Evolutionary conservation across 2,113 vertebrate genomes (phyloP).

Genomic region (Polyodon spathula): DNA sequence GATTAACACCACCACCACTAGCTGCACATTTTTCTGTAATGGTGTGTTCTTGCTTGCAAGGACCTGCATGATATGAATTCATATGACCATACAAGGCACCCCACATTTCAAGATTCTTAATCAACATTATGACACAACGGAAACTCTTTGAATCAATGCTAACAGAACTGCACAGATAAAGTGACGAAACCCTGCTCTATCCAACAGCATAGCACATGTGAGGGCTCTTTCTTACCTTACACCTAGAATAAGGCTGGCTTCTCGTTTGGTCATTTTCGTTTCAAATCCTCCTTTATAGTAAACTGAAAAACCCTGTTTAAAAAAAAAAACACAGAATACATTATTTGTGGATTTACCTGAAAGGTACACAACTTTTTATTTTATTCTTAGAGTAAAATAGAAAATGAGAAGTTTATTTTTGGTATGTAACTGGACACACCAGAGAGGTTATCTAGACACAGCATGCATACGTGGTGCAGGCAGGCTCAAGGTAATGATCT

Average conservation of each 20-base stretch:
- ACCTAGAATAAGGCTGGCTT: constrained; percentile 86
- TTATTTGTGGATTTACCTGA: background rate
- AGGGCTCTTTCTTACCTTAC: constrained; percentile 65
- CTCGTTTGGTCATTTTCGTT: constrained; percentile 82
- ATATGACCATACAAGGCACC: background rate
- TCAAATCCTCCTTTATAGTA: constrained; percentile 97
- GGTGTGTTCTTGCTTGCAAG: constrained; percentile 1
- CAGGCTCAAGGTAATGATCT: background rate
- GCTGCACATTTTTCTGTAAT: constrained; percentile 30
- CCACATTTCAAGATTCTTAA: constrained; percentile 15
- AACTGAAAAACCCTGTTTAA: constrained; percentile 61
- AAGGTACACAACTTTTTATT: background rate
- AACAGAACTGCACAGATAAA: background rate
- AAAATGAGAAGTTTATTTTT: background rate
- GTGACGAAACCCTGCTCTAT: background rate
- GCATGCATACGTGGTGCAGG: background rate
- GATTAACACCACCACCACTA: constrained; percentile 20
- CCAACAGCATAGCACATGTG: background rate
- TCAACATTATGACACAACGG: constrained; percentile 14
- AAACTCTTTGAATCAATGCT: constrained; percentile 6
- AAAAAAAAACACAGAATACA: constrained; percentile 3
- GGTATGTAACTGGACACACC: background rate
- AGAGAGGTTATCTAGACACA: background rate
- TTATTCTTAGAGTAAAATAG: background rate
- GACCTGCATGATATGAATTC: background rate